These are phyloP conservation scores for Ormia ochracea DNA, from an alignment of 2,888 invertebrate genomes.

Conservation along the genomic window DNA sequence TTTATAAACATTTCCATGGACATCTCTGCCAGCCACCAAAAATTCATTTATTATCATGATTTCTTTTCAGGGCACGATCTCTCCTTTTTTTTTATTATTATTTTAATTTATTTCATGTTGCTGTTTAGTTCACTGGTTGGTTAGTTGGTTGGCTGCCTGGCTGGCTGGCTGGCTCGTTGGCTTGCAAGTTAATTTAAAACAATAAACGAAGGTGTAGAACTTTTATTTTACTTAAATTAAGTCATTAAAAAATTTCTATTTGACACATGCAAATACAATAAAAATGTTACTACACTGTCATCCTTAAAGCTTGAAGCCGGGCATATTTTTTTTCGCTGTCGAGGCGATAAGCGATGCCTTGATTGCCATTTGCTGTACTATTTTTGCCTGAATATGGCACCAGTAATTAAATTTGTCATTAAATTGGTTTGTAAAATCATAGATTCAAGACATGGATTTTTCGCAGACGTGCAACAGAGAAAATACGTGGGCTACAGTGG, in stretches of 20 bases:
- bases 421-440: constrained; percentile 51
- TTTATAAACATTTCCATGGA: background rate
- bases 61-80: constrained; percentile 44
- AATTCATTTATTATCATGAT: constrained; percentile 34
- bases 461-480: background rate
- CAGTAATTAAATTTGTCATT: constrained; percentile 56
- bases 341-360: constrained; percentile 24
- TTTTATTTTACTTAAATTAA: constrained; percentile 75
- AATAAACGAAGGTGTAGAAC: constrained; percentile 74
- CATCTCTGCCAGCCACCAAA: constrained; percentile 4
- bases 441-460: constrained; percentile 26
- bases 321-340: background rate
- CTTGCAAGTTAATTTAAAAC: constrained; percentile 65
- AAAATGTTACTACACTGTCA: constrained; percentile 13
- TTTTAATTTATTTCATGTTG: constrained; percentile 25
- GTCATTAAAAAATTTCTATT: constrained; percentile 71
- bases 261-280: constrained; percentile 53
- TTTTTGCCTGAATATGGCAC: constrained; percentile 16
- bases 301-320: background rate
- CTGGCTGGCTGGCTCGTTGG: background rate
- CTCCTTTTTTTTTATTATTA: constrained; percentile 9
- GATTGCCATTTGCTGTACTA: constrained; percentile 22
- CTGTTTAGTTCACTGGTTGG: constrained; percentile 7
- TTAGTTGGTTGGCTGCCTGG: background rate
- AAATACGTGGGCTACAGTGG: background rate